Base-by-base conservation (phyloP, 2,113 vertebrate genomes). In the Ailuropoda melanoleuca region DNA sequence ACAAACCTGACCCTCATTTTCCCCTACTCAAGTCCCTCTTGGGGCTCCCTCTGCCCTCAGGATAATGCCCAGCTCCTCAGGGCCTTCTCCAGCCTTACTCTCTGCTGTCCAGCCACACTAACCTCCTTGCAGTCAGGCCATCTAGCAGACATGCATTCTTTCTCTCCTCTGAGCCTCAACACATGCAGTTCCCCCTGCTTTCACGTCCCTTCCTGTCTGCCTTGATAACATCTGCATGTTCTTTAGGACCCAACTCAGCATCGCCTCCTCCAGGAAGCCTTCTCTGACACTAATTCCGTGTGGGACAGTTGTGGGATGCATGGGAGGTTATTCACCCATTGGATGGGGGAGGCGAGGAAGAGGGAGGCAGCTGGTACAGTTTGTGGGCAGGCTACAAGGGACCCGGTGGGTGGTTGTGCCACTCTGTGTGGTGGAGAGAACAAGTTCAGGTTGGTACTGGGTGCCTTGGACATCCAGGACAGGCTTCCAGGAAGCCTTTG, bases 241-340 rank as follows among this genome's bases (percentile, higher is more conserved):
- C 80, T 83, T 55, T 17, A 48, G 75, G 34, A 34, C 48, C 58
- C 75, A 39, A 2, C 37, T 21, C 53, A 5, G 68, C 26, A 14
- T 70, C 34, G 29, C 62, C 23, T 74, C 64, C 82, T 90, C 43
- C 83, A 83, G 55, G 82, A 96, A 96, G 88, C 23, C 68, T 64
- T 88, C 81, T 87, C 56, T 58, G 68, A 77, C 37, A 34, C 55
- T 43, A 64, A 46, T 48, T 21, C 48, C 7, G 1, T 29, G 31
- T 80, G 31, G 34, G 43, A 70, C 75, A 70, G 37, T 62, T 62
- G 7, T 56, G 74, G 83, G 77, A 39, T 43, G 19, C 64, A 8
- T 39, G 26, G 56, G 88, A 31, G 37, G 66, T 70, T 72, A 74
- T 60, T 48, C 56, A 26, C 78, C 66, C 60, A 31, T 5, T 74